Conservation (phyloP, 2,888 invertebrate genomes). For the Ethmia dodecea region DNA sequence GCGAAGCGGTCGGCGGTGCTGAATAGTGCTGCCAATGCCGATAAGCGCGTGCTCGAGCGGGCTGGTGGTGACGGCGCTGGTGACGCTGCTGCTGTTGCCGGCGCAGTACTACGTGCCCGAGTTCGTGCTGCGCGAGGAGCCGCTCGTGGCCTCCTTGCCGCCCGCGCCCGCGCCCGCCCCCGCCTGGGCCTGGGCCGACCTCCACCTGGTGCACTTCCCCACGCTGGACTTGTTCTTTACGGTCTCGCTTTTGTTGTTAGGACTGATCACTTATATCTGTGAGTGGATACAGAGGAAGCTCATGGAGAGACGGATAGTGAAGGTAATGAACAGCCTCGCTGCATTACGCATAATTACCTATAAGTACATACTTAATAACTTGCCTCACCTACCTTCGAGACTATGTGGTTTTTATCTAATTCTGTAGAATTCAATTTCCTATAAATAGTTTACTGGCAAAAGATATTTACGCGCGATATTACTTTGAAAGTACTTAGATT, state of each 20-base stretch:
- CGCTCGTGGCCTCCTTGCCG: not conserved
- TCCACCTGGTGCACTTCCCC: constrained; percentile 28
- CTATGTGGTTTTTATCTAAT: too few species aligned
- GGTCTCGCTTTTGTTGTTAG: constrained; percentile 32
- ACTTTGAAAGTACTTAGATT: too few species aligned
- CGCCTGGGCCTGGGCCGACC: constrained; percentile 22
- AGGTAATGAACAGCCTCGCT: too few species aligned
- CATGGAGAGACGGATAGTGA: constrained; percentile 53
- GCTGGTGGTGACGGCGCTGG: constrained; percentile 40
- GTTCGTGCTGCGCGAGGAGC: constrained; percentile 10
- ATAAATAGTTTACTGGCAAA: not conserved
- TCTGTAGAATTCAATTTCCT: too few species aligned
- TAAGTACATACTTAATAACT: too few species aligned
- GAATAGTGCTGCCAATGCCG: too few species aligned
- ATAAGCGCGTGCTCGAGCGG: constrained; percentile 46
- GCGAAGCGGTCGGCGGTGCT: too few species aligned
- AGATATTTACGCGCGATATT: not conserved
- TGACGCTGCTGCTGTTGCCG: constrained; percentile 48
- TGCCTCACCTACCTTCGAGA: too few species aligned
- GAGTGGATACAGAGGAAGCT: constrained; percentile 62
- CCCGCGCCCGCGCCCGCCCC: constrained; percentile 16
- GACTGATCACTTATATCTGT: constrained; percentile 40
- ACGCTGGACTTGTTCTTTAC: constrained; percentile 47
- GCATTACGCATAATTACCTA: too few species aligned
- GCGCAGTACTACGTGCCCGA: constrained; percentile 52